These are phyloP conservation scores for Athrips mouffetella DNA, from an alignment of 2,888 invertebrate genomes.

Conservation along the genomic window DNA sequence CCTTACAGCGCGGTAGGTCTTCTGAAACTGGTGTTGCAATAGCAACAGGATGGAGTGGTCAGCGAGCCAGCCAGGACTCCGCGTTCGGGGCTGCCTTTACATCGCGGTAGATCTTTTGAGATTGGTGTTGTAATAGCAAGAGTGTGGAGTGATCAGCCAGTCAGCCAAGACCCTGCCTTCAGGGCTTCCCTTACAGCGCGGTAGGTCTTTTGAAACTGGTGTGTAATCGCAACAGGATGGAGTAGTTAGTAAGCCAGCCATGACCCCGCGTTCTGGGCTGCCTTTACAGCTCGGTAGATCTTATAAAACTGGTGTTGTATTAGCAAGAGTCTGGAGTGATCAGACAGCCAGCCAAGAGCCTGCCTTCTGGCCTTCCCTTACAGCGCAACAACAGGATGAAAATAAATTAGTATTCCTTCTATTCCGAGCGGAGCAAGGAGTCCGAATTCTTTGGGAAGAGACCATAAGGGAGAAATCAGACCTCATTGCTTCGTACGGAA, in stretches of 20 bases:
- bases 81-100: constrained; percentile 55
- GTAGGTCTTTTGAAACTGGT: constrained; percentile 33
- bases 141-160: constrained; percentile 57
- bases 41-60: constrained; percentile 77
- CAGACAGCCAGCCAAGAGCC: constrained; percentile 81
- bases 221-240: constrained; percentile 58
- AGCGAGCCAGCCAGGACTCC: constrained; percentile 81
- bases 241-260: constrained; percentile 82
- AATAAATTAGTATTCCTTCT: too few species aligned
- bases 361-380: constrained; percentile 59
- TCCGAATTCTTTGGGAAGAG: too few species aligned
- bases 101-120: background rate
- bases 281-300: too few species aligned
- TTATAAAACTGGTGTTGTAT: too few species aligned
- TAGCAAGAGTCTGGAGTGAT: constrained; percentile 78
- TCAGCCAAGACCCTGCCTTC: constrained; percentile 77
- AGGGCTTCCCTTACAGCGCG: constrained; percentile 52
- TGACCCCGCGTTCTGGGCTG: constrained; percentile 68
- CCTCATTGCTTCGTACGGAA: too few species aligned
- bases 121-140: background rate
- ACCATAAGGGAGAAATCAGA: too few species aligned
- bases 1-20: too few species aligned
- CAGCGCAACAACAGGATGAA: too few species aligned
- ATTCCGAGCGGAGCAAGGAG: too few species aligned
- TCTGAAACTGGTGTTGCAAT: constrained; percentile 86